Evolutionary conservation across 2,888 invertebrate genomes (phyloP), one percentile per base, ranked within the genome.

Genomic region (Philonicus albiceps): DNA sequence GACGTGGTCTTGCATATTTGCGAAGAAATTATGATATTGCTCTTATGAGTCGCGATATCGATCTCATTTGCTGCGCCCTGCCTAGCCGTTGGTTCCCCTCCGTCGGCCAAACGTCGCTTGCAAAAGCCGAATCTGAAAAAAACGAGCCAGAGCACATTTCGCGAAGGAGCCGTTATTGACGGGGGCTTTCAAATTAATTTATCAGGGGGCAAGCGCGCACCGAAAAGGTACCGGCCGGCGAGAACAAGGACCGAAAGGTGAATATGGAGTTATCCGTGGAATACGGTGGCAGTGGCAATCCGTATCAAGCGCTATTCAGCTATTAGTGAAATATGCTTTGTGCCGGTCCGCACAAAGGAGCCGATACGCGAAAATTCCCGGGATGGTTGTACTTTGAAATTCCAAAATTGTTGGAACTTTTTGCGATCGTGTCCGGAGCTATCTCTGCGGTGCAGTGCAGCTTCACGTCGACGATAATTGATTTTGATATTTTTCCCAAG

Each of bases 301-400:
- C 64, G 86, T 75, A 85, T 88, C 88, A 88, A 89, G 87, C 89
- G 88, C 89, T 89, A 89, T 89, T 89, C 88, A 88, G 89, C 89
- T 90, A 90, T 89, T 89, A 89, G 89, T 89, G 89, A 89, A 89
- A 89, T 89, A 89, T 89, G 89, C 89, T 89, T 89, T 90, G 88
- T 88, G 76, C 81, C 75, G 78, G 40, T 84, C 88, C 87, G 89
- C 87, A 87, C 88, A 88, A 88, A 87, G 88, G 87, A 83, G 87
- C 86, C 88, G 88, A 86, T 86, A 86, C 76, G 86, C 73, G 86
- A 85, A 87, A 87, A 88, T 88, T 87, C 87, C 86, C 75, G 19
- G 43, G 76, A 87, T 86, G 81, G 84, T 85, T 85, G 85, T 85
- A 87, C 74, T 86, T 80, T 86, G 88, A 87, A 86, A 87, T 87